These are phyloP conservation scores for Scytalopus superciliaris DNA, from an alignment of 2,113 vertebrate species.

Conservation along the genomic window DNA sequence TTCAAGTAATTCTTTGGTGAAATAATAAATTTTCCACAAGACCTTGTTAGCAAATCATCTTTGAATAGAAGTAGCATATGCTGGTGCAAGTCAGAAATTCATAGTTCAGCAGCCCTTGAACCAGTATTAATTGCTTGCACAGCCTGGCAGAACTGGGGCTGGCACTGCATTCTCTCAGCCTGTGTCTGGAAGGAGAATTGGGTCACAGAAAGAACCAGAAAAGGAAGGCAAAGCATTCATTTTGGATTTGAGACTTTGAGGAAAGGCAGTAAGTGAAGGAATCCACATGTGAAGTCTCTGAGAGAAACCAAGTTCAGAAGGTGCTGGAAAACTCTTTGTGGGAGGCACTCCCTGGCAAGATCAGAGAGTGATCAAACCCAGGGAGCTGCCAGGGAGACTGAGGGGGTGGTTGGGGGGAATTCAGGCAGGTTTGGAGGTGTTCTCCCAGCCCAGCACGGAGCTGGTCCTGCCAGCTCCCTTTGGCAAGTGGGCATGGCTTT, in stretches of 20 bases:
- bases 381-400: background rate
- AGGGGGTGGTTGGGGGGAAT: background rate
- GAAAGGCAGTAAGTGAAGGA: background rate
- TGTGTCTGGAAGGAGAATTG: background rate
- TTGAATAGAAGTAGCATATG: background rate
- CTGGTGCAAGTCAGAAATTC: background rate
- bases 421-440: background rate
- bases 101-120: background rate
- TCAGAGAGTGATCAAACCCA: background rate
- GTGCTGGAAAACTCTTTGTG: background rate
- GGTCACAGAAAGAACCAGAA: background rate
- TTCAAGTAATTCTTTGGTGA: background rate
- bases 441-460: background rate
- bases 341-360: background rate
- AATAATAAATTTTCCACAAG: background rate
- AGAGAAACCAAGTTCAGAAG: background rate
- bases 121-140: background rate
- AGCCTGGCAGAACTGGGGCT: background rate
- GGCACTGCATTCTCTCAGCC: background rate
- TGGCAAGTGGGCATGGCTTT: background rate
- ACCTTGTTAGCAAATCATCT: background rate
- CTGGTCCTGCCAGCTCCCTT: background rate
- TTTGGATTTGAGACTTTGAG: background rate
- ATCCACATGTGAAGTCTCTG: background rate
- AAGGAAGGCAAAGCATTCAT: background rate